These are phyloP conservation scores for Micoletzkya japonica DNA, from an alignment of 2,888 invertebrate genomes.

Conservation along the genomic window DNA sequence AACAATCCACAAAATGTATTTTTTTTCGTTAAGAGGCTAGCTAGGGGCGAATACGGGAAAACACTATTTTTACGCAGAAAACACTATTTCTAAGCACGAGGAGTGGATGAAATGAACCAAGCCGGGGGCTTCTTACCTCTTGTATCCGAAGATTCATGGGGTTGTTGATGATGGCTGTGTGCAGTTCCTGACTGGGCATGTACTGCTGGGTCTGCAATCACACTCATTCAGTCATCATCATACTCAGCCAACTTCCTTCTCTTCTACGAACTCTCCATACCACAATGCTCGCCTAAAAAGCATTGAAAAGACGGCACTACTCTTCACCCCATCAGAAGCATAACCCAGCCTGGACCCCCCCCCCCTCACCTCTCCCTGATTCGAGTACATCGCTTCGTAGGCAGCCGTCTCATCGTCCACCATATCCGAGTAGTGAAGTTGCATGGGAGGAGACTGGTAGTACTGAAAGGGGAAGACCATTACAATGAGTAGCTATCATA, in stretches of 20 bases:
- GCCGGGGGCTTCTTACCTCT: neutral
- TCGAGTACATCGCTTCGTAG: conserved; percentile 23
- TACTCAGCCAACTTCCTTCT: too few species aligned
- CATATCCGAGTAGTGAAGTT: conserved; percentile 1
- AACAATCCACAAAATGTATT: too few species aligned
- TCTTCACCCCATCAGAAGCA: too few species aligned
- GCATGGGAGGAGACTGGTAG: neutral
- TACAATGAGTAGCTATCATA: too few species aligned
- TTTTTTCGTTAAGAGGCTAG: too few species aligned
- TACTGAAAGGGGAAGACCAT: too few species aligned
- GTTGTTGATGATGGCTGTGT: neutral
- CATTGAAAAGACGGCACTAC: too few species aligned
- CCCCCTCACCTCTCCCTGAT: conserved; percentile 1
- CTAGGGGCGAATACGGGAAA: too few species aligned
- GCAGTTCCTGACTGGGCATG: conserved; percentile 19
- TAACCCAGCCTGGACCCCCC: neutral
- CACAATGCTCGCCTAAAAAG: too few species aligned
- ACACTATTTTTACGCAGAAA: too few species aligned
- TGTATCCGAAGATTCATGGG: neutral
- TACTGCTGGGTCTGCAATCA: conserved; percentile 15
- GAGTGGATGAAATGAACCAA: neutral
- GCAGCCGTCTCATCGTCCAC: conserved; percentile 24
- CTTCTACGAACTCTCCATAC: too few species aligned
- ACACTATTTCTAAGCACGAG: too few species aligned
- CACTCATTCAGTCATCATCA: neutral